These are phyloP conservation scores for Phrynocephalus forsythii DNA, from an alignment of 2,797 vertebrate genomes.

Conservation along the genomic window DNA sequence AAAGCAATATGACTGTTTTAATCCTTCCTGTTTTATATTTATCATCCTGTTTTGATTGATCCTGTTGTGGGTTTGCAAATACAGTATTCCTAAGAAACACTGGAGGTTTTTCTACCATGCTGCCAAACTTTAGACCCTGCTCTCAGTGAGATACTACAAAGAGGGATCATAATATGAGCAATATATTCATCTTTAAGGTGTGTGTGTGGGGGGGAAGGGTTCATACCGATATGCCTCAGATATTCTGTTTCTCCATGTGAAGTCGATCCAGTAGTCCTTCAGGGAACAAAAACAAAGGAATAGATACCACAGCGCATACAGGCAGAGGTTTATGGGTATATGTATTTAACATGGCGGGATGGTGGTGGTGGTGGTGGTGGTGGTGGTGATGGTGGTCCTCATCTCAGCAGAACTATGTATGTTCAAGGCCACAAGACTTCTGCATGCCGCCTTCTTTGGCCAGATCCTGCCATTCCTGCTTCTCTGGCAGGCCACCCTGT, in stretches of 20 bases:
- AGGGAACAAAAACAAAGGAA: not conserved
- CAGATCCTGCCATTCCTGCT: constrained; percentile 38
- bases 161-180: not conserved
- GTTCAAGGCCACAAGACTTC: not conserved
- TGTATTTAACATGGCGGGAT: not conserved
- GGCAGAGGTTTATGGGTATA: not conserved
- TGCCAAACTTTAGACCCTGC: not conserved
- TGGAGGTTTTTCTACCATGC: not conserved
- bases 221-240: not conserved
- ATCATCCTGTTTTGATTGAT: not conserved
- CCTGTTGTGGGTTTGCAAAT: not conserved
- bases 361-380: too few species aligned
- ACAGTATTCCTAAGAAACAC: not conserved
- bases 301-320: not conserved
- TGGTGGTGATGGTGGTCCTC: not conserved
- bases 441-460: constrained; percentile 28
- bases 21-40: not conserved
- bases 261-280: not conserved
- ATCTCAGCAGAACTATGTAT: not conserved
- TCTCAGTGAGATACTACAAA: not conserved
- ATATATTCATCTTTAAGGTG: not conserved
- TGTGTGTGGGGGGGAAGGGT: not conserved
- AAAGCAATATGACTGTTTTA: not conserved
- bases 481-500: constrained; percentile 44
- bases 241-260: not conserved